Percentiles rank a stretch among this genome's conserved stretches.
Evolutionary conservation across 2,888 invertebrate species (phyloP).

Genomic region (Ichneumoninae sp.): DNA sequence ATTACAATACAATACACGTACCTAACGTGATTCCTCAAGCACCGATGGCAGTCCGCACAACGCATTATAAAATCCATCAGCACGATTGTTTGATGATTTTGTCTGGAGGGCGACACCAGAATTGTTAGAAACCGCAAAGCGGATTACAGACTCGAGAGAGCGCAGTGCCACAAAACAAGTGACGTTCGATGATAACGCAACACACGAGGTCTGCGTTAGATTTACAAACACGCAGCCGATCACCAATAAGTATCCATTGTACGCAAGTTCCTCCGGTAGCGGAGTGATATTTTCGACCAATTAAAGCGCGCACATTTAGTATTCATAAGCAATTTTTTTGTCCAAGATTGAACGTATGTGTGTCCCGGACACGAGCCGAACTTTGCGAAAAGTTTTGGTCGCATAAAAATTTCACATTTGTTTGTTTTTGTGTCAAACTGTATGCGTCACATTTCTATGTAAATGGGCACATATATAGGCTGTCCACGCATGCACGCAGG

Average conservation of each 20-base stretch:
- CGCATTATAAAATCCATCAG: constrained; percentile 17
- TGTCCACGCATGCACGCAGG: too few species aligned
- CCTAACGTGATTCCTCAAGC: constrained; percentile 37
- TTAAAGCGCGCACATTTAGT: not conserved
- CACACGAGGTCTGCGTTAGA: not conserved
- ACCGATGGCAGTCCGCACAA: constrained; percentile 19
- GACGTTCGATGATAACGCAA: not conserved
- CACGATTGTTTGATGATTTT: not conserved
- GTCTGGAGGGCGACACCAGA: not conserved
- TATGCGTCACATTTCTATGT: not conserved
- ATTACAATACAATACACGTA: constrained; percentile 38
- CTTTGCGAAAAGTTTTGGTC: not conserved
- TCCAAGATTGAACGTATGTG: not conserved
- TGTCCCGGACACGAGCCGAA: not conserved
- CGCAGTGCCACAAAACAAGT: not conserved
- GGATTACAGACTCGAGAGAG: not conserved
- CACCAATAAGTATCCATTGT: not conserved
- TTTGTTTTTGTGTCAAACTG: constrained; percentile 10
- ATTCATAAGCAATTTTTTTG: not conserved
- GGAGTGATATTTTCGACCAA: not conserved
- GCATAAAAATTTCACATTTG: not conserved
- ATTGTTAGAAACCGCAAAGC: not conserved
- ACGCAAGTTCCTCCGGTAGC: not conserved
- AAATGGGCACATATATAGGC: not conserved
- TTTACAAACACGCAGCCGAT: not conserved